Conservation (phyloP, 2,888 invertebrate genomes). For the Eurois occulta region DNA sequence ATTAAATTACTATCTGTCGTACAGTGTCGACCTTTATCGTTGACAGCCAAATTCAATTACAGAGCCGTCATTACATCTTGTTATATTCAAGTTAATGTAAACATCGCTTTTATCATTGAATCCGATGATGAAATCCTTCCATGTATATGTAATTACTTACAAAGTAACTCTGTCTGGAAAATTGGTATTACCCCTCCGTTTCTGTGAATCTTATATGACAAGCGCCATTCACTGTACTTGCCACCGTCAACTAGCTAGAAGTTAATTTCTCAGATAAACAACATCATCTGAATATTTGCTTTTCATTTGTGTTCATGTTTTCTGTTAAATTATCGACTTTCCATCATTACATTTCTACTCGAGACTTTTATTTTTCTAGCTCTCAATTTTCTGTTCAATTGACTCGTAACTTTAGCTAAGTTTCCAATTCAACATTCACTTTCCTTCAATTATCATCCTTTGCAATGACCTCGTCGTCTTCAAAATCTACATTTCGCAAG, state of each 20-base stretch:
- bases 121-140: slow-evolving; percentile 63
- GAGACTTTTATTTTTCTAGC: slow-evolving; percentile 27
- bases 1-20: slow-evolving; percentile 55
- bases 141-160: slow-evolving; percentile 46
- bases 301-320: slow-evolving; percentile 8
- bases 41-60: slow-evolving; percentile 72
- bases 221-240: slow-evolving; percentile 1
- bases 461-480: slow-evolving; percentile 30
- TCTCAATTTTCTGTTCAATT: slow-evolving; percentile 45
- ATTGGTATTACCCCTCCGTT: slow-evolving; percentile 15
- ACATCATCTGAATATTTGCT: slow-evolving; percentile 1
- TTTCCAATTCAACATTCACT: slow-evolving; percentile 32
- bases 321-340: slow-evolving; percentile 33
- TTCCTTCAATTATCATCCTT: slow-evolving; percentile 31
- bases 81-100: slow-evolving; percentile 70
- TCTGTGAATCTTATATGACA: slow-evolving; percentile 3
- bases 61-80: slow-evolving; percentile 68
- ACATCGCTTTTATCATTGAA: slow-evolving; percentile 67
- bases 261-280: neutral
- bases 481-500: slow-evolving; percentile 47
- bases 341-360: slow-evolving; percentile 28
- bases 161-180: slow-evolving; percentile 35
- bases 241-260: neutral
- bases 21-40: slow-evolving; percentile 61
- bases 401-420: slow-evolving; percentile 21